These are phyloP conservation scores for Channa argus DNA, from an alignment of 2,113 vertebrate genomes.

Conservation along the genomic window DNA sequence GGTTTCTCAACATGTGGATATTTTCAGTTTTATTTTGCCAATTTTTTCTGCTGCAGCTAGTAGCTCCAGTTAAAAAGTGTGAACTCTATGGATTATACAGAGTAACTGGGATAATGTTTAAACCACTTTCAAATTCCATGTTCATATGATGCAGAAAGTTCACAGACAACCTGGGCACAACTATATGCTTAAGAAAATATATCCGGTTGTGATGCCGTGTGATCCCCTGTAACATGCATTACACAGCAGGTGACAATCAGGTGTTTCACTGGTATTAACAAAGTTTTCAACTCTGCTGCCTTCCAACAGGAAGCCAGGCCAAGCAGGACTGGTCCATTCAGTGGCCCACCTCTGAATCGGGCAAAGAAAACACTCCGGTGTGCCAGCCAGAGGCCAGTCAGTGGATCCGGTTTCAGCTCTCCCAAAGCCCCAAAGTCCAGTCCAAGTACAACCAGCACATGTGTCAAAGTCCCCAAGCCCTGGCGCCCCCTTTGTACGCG, in stretches of 20 bases:
- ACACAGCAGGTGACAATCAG: neutral
- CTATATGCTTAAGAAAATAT: neutral
- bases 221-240: neutral
- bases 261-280: neutral
- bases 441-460: conserved; percentile 90
- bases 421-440: conserved; percentile 91
- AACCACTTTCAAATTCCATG: too few relatives aligned
- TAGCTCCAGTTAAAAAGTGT: neutral
- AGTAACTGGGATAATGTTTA: too few relatives aligned
- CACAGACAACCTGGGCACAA: neutral
- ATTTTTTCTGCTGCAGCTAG: neutral
- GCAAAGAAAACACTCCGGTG: conserved; percentile 91
- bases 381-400: conserved; percentile 86
- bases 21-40: neutral
- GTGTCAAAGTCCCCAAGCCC: conserved; percentile 84
- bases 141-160: neutral
- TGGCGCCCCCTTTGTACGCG: conserved; percentile 79
- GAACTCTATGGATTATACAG: neutral
- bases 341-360: conserved; percentile 92
- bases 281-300: conserved; percentile 14
- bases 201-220: neutral
- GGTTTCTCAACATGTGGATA: conserved; percentile 8
- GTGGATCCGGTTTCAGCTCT: conserved; percentile 90
- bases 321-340: conserved; percentile 98
- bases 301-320: conserved; percentile 86